These are phyloP conservation scores for Indicator indicator DNA, from an alignment of 2,113 vertebrate genomes.

Conservation along the genomic window DNA sequence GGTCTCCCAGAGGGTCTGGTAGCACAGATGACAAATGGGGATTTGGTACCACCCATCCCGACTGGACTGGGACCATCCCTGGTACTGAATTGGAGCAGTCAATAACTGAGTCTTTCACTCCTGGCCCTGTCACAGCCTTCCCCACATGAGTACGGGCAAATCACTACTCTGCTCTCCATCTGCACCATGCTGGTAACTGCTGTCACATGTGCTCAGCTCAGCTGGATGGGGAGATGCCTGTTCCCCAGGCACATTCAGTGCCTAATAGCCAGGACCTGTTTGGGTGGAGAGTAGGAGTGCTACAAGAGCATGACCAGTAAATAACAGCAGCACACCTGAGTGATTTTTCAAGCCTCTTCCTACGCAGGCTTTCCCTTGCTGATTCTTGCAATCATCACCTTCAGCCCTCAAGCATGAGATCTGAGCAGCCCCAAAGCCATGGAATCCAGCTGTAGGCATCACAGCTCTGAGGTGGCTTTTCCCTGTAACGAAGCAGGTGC, in stretches of 20 bases:
- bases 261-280: background rate
- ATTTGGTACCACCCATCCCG: background rate
- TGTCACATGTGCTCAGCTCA: background rate
- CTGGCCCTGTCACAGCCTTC: background rate
- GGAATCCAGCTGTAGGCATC: background rate
- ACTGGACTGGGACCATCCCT: background rate
- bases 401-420: background rate
- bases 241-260: background rate
- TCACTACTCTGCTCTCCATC: background rate
- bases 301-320: background rate
- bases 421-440: background rate
- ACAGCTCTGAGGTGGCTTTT: background rate
- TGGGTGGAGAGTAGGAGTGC: fast-evolving
- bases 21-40: background rate
- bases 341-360: background rate
- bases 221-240: background rate
- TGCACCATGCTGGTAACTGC: background rate
- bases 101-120: background rate
- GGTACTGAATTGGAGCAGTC: background rate
- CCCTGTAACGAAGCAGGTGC: background rate
- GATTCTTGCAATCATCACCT: background rate
- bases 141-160: background rate
- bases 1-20: background rate
- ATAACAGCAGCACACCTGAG: background rate
- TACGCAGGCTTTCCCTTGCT: background rate